Evolutionary conservation across 2,113 vertebrate species (phyloP), one percentile per base, ranked within the genome.

Genomic region (Colistium nudipinnis): DNA sequence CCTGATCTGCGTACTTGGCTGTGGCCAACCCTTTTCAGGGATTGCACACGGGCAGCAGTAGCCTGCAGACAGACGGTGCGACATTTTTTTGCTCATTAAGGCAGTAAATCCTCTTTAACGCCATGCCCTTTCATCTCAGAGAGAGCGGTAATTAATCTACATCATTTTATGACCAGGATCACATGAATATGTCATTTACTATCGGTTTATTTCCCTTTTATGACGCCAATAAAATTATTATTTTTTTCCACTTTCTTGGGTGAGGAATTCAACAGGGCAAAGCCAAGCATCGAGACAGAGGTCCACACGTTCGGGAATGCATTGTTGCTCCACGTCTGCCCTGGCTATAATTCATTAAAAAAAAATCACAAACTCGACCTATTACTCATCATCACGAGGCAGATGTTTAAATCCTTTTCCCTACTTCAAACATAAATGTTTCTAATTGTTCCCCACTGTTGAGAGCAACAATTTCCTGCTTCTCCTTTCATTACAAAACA

Each of bases 51-150:
- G 62, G 64, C 64, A 31, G 56, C 33, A 27, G 57, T 22, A 36
- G 77, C 45, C 43, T 55, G 71, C 57, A 76, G 74, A 67, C 61
- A 60, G 70, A 82, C 30, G 62, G 56, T 31, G 31, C 82, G 80
- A 45, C 82, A 80, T 82, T 80, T 71, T 49, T 36, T 69, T 72
- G 51, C 55, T 71, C 64, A 73, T 78, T 83, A 80, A 72, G 44
- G 79, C 72, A 68, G 51, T 83, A 81, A 68, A 87, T 89, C 67
- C 54, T 73, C 64, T 54, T 20, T 44, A 30, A 20, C 54, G 62
- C 41, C 22, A 30, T 62, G 39, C 51, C 68, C 80, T 73, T 81
- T 76, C 39, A 62, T 84, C 62, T 54, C 30, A 14, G 31, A 20
- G 53, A 72, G 49, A 74, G 47, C 65, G 52, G 35, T 64, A 72